phyloP scores from a whole-genome alignment of 2,888 invertebrate species.

The Scelioninae gen. 1 region DNA sequence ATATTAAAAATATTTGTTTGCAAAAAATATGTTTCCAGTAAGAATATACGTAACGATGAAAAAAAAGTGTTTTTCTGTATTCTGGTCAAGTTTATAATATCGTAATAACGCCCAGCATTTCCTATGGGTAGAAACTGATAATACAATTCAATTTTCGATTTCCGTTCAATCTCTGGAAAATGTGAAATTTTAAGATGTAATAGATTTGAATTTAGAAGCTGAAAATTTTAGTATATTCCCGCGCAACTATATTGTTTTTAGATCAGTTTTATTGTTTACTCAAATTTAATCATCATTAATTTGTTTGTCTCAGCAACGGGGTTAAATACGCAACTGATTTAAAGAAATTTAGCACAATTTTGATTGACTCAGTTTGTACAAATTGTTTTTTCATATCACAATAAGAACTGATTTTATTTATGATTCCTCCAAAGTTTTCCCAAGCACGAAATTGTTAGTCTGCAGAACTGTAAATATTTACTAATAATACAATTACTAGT shows the following conservation, averaged over 20 bases:
- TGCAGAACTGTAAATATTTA: neutral
- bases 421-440: neutral
- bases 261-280: neutral
- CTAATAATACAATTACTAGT: constrained; percentile 1
- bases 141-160: constrained; percentile 59
- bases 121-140: constrained; percentile 25
- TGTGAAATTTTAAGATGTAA: constrained; percentile 32
- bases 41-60: constrained; percentile 1
- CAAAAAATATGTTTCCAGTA: constrained; percentile 9
- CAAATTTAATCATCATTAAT: constrained; percentile 8
- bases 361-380: neutral
- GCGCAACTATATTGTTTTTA: constrained; percentile 9
- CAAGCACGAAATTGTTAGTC: neutral
- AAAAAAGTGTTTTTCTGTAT: constrained; percentile 26
- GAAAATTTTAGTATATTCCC: constrained; percentile 30
- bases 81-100: constrained; percentile 37
- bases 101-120: constrained; percentile 21
- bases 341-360: too few species aligned
- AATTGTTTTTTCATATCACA: too few species aligned
- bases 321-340: too few species aligned
- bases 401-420: too few species aligned
- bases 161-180: constrained; percentile 55
- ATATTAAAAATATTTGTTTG: constrained; percentile 1
- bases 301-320: neutral
- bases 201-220: constrained; percentile 19